Base-by-base conservation (phyloP, 2,888 invertebrate species). In the Hydraecia micacea region DNA sequence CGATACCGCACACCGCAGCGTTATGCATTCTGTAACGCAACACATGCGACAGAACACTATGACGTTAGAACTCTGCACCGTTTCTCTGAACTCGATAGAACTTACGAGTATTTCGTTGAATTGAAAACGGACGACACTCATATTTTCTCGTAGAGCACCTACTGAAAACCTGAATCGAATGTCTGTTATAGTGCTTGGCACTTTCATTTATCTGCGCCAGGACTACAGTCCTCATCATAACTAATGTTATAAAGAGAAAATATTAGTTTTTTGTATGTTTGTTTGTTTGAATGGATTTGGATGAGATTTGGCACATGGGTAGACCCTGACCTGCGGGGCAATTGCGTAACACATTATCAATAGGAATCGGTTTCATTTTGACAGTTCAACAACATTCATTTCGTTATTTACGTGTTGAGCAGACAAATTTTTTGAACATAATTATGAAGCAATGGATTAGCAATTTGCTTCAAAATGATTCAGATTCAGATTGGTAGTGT, bases 131-230 rank as follows among this genome's bases (percentile, higher is more conserved):
- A 32, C 11, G 25, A 62, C 36, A 49, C 72, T 84, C 36, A 66
- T 42, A 62, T 85, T 70, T 70, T 42, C 42, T 68, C 63, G 11
- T 9, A 18, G 8, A 36, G 9, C 25, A 49, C n/a, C 32, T 15
- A 25, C 60, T 85, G 39, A 72, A 85, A 71, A 68, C 60, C n/a
- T 60, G 32, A 75, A 83, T 69, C 3, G 68, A 83, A 71, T 81
- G 86, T 81, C 71, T 46, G 65, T 28, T 83, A 36, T 8, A 80
- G 9, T 42, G 4, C 49, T 52, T 74, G 81, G 32, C 82, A 83
- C 68, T 58, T 75, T 65, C 52, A 83, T 83, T 69, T 81, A 75
- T 85, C 58, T 71, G 4, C 21, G 2, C 32, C 25, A 46, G 36
- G 15, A 55, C n/a, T 21, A 55, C 25, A 6, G 13, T 36, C 21